Percentiles rank a stretch among this genome's conserved stretches.
Evolutionary conservation across 2,797 vertebrate genomes (phyloP).

Genomic region (Danio aesculapii): DNA sequence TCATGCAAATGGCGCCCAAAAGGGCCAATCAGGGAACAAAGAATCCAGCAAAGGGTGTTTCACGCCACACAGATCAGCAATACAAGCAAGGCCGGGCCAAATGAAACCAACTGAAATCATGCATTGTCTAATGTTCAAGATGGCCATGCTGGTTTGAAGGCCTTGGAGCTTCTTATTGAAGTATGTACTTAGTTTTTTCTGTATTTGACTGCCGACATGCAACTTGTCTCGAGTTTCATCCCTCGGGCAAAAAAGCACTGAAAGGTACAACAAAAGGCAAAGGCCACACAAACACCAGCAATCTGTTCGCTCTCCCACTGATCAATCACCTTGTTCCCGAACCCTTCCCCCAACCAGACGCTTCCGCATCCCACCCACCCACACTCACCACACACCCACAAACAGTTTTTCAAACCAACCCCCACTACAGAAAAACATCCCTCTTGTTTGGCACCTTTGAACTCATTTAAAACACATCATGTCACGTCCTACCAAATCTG

Average conservation of each 20-base stretch:
- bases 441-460: slow-evolving; percentile 46
- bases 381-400: slow-evolving; percentile 19
- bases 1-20: slow-evolving; percentile 48
- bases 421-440: slow-evolving; percentile 35
- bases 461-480: slow-evolving; percentile 33
- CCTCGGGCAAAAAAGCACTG: background rate
- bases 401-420: slow-evolving; percentile 40
- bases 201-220: background rate
- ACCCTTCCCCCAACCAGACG: slow-evolving; percentile 53
- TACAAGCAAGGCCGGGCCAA: background rate
- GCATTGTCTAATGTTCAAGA: background rate
- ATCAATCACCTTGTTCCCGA: slow-evolving; percentile 54
- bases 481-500: slow-evolving; percentile 27
- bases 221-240: background rate
- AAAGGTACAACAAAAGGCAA: slow-evolving; percentile 11
- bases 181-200: background rate
- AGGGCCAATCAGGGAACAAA: slow-evolving; percentile 42
- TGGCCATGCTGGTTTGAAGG: background rate
- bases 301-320: slow-evolving; percentile 31
- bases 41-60: slow-evolving; percentile 24
- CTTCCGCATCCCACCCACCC: slow-evolving; percentile 45
- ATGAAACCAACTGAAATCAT: background rate
- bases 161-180: background rate
- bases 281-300: slow-evolving; percentile 31
- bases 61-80: slow-evolving; percentile 14